Conservation (phyloP, 2,888 invertebrate species). For the Drosophila atroscutellata region DNA sequence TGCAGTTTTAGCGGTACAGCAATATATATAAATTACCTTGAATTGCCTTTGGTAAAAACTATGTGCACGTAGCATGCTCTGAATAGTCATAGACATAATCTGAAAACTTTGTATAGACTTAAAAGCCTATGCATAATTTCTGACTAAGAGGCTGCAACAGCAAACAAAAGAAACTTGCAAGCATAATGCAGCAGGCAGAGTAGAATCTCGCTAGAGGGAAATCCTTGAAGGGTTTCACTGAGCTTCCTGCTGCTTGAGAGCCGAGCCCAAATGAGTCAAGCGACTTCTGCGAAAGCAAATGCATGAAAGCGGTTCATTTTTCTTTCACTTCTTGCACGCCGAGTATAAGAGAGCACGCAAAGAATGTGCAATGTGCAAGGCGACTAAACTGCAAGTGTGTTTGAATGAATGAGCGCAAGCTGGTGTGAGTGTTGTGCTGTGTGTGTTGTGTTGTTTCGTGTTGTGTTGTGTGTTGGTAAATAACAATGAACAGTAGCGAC, state of each 20-base stretch:
- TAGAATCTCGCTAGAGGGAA: constrained; percentile 5
- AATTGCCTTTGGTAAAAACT: not conserved
- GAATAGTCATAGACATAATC: constrained; percentile 1
- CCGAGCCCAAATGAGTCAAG: constrained; percentile 20
- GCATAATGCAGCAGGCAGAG: not conserved
- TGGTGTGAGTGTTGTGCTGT: constrained; percentile 10
- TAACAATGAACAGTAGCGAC: constrained; percentile 59
- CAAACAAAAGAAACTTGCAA: constrained; percentile 28
- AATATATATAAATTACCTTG: not conserved
- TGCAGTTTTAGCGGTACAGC: not conserved
- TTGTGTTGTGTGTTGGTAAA: constrained; percentile 38
- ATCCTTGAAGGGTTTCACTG: constrained; percentile 58
- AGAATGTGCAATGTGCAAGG: constrained; percentile 57
- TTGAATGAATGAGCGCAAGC: not conserved
- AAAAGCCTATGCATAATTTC: constrained; percentile 21
- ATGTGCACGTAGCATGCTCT: not conserved
- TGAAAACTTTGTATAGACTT: constrained; percentile 5
- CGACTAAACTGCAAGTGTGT: constrained; percentile 40
- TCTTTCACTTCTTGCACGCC: constrained; percentile 10
- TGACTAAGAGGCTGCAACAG: constrained; percentile 24
- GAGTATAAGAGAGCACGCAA: constrained; percentile 9
- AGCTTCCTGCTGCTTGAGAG: constrained; percentile 39
- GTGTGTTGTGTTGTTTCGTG: constrained; percentile 10
- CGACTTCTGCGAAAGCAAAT: constrained; percentile 17
- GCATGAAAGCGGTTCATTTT: constrained; percentile 38